Evolutionary conservation across 1,140 invertebrate species (phyloP).

Genomic region (Delia radicum): DNA sequence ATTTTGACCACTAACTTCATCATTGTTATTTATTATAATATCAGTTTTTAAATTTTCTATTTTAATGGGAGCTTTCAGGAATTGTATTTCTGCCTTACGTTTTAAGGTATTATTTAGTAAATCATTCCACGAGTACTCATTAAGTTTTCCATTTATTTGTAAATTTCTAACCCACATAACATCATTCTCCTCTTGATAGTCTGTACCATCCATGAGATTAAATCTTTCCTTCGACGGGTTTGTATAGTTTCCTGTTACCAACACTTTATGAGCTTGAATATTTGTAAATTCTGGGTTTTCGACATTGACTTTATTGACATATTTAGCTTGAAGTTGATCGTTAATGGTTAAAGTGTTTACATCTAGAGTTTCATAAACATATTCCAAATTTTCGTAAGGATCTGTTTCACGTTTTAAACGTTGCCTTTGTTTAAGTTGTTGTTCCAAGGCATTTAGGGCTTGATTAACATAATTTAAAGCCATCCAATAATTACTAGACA

Average conservation of each 20-base stretch:
- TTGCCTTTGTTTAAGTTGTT: background rate
- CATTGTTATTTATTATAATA: constrained; percentile 35
- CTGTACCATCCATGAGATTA: background rate
- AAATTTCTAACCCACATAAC: constrained; percentile 27
- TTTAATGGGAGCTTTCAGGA: constrained; percentile 35
- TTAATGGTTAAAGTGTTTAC: constrained; percentile 40
- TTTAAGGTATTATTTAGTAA: constrained; percentile 41
- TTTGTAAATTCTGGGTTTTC: constrained; percentile 34
- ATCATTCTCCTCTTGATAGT: background rate
- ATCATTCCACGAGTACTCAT: constrained; percentile 37
- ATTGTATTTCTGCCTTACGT: constrained; percentile 38
- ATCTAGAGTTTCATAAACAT: constrained; percentile 39
- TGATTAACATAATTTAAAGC: constrained; percentile 41
- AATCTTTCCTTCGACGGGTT: background rate
- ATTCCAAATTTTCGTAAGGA: background rate
- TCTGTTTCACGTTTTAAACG: background rate
- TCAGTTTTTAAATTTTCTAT: constrained; percentile 36
- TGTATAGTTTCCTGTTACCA: constrained; percentile 35
- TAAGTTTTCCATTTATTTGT: constrained; percentile 37
- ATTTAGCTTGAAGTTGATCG: constrained; percentile 30
- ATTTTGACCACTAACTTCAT: constrained; percentile 38
- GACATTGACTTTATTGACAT: constrained; percentile 39
- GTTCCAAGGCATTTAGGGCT: constrained; percentile 40
- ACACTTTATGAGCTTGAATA: constrained; percentile 38
- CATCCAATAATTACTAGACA: constrained; percentile 45